These are phyloP conservation scores for Mola mola DNA, from an alignment of 2,113 vertebrate species.

Conservation along the genomic window DNA sequence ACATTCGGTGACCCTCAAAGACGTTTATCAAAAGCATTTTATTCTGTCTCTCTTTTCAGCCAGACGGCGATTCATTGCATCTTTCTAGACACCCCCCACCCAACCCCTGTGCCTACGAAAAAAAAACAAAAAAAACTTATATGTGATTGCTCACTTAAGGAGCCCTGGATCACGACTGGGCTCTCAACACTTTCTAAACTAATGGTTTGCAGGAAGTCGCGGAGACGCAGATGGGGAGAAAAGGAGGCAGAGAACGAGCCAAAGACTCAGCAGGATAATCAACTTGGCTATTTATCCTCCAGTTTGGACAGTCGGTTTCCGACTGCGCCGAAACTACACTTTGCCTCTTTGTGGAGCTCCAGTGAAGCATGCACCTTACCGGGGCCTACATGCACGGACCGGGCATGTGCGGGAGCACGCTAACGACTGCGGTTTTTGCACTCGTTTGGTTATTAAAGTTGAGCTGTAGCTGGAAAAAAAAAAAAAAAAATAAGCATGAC, in stretches of 20 bases:
- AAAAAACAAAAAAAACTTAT: conserved; percentile 9
- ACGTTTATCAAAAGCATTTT: conserved; percentile 65
- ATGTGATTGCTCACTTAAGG: conserved; percentile 64
- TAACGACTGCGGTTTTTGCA: conserved; percentile 67
- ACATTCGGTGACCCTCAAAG: conserved; percentile 35
- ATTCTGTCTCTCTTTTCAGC: conserved; percentile 19
- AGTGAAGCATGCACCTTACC: conserved; percentile 63
- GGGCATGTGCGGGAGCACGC: conserved; percentile 43
- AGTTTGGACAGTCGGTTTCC: conserved; percentile 63
- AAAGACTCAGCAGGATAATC: conserved; percentile 68
- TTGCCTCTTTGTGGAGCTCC: conserved; percentile 61
- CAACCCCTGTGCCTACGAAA: too few species aligned
- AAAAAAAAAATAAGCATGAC: conserved; percentile 50
- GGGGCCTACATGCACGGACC: conserved; percentile 50
- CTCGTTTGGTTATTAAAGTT: conserved; percentile 69
- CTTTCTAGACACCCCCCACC: conserved; percentile 40
- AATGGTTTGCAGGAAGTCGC: conserved; percentile 74
- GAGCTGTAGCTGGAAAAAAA: conserved; percentile 66
- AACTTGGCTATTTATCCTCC: conserved; percentile 70
- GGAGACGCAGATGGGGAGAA: conserved; percentile 63
- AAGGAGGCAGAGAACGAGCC: conserved; percentile 50
- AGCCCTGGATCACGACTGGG: conserved; percentile 58
- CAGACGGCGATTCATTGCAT: conserved; percentile 48
- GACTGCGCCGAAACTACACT: conserved; percentile 51
- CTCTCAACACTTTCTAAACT: conserved; percentile 75